A percentile compares a stretch with the other conserved stretches of the same genome.
phyloP scores from a whole-genome alignment of 2,888 invertebrate species.

The Leptinotarsa peninsularis region DNA sequence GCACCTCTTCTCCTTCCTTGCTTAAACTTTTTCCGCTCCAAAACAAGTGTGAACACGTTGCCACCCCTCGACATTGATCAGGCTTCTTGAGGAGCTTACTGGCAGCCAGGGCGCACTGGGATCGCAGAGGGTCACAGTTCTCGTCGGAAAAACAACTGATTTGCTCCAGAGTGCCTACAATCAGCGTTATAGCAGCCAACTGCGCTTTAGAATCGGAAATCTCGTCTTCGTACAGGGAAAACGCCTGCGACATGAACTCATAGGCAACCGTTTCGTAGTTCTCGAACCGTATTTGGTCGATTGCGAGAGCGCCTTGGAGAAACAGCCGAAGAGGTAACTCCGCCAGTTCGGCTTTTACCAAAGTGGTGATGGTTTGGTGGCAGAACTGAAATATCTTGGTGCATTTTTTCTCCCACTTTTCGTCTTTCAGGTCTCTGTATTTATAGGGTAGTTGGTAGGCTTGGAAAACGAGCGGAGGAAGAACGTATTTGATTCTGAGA shows the following conservation, averaged over 20 bases:
- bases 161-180: conserved; percentile 95
- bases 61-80: conserved; percentile 96
- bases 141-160: conserved; percentile 96
- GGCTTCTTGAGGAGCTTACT: conserved; percentile 95
- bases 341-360: conserved; percentile 95
- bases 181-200: conserved; percentile 93
- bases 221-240: conserved; percentile 98
- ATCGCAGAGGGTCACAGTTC: conserved; percentile 95
- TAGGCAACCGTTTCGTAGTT: conserved; percentile 98
- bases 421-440: conserved; percentile 88
- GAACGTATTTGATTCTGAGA: conserved; percentile 86
- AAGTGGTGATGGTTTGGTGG: conserved; percentile 92
- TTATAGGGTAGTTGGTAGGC: conserved; percentile 90
- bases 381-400: conserved; percentile 98
- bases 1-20: conserved; percentile 72
- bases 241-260: conserved; percentile 96
- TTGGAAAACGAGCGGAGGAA: conserved; percentile 95
- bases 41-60: conserved; percentile 94
- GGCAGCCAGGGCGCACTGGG: conserved; percentile 95
- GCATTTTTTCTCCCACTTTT: conserved; percentile 98
- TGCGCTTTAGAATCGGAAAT: conserved; percentile 98
- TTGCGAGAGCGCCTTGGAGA: conserved; percentile 94
- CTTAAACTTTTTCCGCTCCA: conserved; percentile 86
- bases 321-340: conserved; percentile 94
- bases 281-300: conserved; percentile 91